Evolutionary conservation across 2,797 vertebrate species (phyloP).

Genomic region (Ptychadena robeensis): DNA sequence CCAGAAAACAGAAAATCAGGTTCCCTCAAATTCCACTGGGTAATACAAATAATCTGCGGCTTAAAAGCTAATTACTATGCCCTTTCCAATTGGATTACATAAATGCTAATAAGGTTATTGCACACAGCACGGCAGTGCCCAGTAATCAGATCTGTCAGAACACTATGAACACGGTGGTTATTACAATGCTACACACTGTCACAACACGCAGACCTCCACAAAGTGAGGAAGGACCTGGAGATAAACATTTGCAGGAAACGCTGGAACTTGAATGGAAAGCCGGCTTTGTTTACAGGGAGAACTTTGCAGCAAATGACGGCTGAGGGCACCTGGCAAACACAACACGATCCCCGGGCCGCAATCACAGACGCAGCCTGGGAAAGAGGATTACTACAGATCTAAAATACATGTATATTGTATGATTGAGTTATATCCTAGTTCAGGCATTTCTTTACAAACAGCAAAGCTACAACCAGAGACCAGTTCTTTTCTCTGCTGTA

Average conservation of each 20-base stretch:
- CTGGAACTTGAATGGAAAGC: neutral
- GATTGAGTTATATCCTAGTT: no score
- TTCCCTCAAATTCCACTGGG: conserved; percentile 34
- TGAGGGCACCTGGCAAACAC: neutral
- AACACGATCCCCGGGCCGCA: neutral
- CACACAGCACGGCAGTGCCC: neutral
- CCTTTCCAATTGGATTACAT: conserved; percentile 32
- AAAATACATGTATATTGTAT: no score
- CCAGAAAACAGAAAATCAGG: no score
- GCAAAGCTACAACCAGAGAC: no score
- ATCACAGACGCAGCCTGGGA: no score
- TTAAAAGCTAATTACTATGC: conserved; percentile 51
- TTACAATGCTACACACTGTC: no score
- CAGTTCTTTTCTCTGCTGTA: no score
- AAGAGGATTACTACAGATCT: no score
- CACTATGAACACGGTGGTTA: neutral
- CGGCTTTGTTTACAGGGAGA: neutral
- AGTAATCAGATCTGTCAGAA: neutral
- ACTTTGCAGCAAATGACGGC: neutral
- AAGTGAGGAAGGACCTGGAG: neutral
- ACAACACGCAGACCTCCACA: neutral
- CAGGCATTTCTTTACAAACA: no score
- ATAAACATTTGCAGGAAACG: neutral
- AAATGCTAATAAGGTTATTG: neutral
- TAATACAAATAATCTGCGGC: conserved; percentile 49